Conservation (phyloP, 2,113 vertebrate genomes). For the Malurus elegans region DNA sequence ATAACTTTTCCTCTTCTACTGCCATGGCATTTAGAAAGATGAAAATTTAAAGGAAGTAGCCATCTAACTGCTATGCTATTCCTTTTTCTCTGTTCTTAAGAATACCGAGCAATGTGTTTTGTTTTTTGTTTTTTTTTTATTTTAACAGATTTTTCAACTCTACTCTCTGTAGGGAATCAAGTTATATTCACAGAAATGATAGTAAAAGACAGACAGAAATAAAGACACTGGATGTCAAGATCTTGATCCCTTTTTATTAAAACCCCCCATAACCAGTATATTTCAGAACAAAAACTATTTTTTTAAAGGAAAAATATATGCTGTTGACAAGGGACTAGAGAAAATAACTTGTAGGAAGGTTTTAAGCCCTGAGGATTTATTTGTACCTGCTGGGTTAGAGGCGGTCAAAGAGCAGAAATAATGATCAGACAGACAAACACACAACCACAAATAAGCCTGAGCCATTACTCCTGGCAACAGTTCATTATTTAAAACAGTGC, state of each 20-base stretch:
- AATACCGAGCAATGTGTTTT: background rate
- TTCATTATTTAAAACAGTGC: slow-evolving; percentile 44
- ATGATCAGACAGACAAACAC: slow-evolving; percentile 39
- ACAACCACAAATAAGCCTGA: slow-evolving; percentile 5
- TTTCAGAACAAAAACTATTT: background rate
- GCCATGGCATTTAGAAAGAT: background rate
- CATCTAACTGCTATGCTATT: background rate
- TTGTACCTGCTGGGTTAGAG: background rate
- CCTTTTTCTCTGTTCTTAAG: background rate
- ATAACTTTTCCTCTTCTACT: background rate
- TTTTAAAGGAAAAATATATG: background rate
- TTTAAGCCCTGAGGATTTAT: slow-evolving; percentile 39
- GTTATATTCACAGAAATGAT: background rate
- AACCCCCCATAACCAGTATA: fast-evolving
- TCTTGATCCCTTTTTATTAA: background rate
- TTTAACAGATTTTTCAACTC: background rate
- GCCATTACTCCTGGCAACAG: slow-evolving; percentile 19
- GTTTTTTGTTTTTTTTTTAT: too few relatives aligned
- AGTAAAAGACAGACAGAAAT: background rate
- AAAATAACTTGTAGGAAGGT: slow-evolving; percentile 23
- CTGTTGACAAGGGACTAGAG: background rate
- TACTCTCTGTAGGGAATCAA: background rate
- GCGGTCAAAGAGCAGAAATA: slow-evolving; percentile 28
- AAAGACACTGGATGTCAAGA: background rate
- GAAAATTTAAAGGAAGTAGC: background rate